Evolutionary conservation across 2,888 invertebrate genomes (phyloP), one percentile per base, ranked within the genome.

Genomic region (Myathropa florea): DNA sequence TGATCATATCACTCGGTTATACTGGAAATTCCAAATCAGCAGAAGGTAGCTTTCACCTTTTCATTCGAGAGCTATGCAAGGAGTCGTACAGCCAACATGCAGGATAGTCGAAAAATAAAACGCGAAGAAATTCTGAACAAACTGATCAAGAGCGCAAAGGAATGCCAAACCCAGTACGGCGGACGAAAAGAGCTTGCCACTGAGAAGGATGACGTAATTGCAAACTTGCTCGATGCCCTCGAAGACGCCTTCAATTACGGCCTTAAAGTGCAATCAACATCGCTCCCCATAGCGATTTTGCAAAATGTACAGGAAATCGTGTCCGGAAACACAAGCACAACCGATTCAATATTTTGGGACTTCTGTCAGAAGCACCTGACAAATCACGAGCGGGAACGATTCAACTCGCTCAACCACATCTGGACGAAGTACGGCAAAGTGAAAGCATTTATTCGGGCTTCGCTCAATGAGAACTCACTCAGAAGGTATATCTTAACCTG

Each of bases 161-260:
- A 90, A 30, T 98, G 98, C 91, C 97, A 97, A 91, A 95, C 94
- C 88, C 94, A 97, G 79, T 98, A 97, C 94, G 97, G 97, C 88
- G 97, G 97, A 4, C 96, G 96, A 92, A 96, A 96, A 65, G 97
- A 98, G 92, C 93, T 98, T 78, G 98, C 98, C 1, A 97, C 98
- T 14, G 98, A 98, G 92, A 95, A 96, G 90, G 97, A 98, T 91
- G 90, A 90, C 18, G 79, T 85, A 39, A 90, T 92, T n/a, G 89
- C 88, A 21, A 93, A 95, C 88, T 92, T 97, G 67, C 96, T 96
- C 92, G 94, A 95, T 80, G 95, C 95, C 83, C 95, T 97, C 93
- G 97, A 97, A 92, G 94, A 95, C 89, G 95, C 95, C 2, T 93
- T 98, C 53, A 94, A 95, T 70, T 97, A 97, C 94, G 97, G 98